Base-by-base conservation (phyloP, 2,888 invertebrate genomes). In the Dendrolimus pini region DNA sequence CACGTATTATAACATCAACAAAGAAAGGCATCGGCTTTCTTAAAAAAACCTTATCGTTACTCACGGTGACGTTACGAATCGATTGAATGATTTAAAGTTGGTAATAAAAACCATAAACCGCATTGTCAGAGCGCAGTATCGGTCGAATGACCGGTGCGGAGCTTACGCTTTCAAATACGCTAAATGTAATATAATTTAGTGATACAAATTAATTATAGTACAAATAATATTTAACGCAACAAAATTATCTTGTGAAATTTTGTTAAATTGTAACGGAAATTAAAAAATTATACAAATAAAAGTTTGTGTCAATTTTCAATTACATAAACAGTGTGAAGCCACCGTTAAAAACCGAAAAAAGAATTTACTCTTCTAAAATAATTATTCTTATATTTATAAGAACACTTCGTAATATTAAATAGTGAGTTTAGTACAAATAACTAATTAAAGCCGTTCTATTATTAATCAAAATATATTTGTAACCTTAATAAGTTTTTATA, bases 61-160 rank as follows among this genome's bases (percentile, higher is more conserved):
- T 6, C 30, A 12, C 12, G 12, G 12, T 47, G 47, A 47, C 47
- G 47, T 47, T 30, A 55, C 61, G 65, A 60, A 66, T 67, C 66
- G 67, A 62, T 52, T 41, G 59, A 62, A 68, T 74, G 75, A 78
- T 77, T 80, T 76, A 74, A 71, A 75, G 69, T 65, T 70, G 62
- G 75, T 80, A 82, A 85, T 85, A 87, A 86, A 87, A 84, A 75
- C 77, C 66, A 73, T 78, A 73, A 75, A 74, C 69, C 68, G 69
- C 59, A 54, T 62, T 63, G 58, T 61, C 62, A 62, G 55, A 66
- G 78, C 78, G 77, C 87, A 86, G 74, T 82, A 76, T 77, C 77
- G 77, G 66, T 65, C 70, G 60, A 67, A 65, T 68, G 73, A 70
- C 70, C 76, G 75, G 62, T 61, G 70, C 76, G 75, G 62, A 60